A percentile compares a stretch with the other conserved stretches of the same genome.
Conservation (phyloP, 2,888 invertebrate species). For the Capitulum mitella region DNA sequence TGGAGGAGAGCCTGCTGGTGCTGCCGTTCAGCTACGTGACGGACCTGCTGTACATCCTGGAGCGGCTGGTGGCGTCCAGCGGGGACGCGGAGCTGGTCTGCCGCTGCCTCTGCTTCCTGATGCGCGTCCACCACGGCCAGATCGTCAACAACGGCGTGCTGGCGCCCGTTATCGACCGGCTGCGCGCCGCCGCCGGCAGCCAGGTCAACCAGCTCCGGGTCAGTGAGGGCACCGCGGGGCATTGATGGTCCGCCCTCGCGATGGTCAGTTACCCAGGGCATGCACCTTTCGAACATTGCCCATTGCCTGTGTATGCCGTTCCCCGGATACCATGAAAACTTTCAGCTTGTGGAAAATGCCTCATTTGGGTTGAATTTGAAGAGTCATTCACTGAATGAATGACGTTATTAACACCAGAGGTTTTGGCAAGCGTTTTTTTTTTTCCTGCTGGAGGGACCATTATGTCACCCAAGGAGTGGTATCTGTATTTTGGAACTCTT, state of each 20-base stretch:
- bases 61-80: constrained; percentile 58
- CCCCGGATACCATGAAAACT: too few relatives aligned
- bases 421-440: too few relatives aligned
- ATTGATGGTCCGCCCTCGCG: neutral
- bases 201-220: constrained; percentile 57
- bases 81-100: constrained; percentile 60
- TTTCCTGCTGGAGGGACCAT: too few relatives aligned
- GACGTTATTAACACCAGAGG: too few relatives aligned
- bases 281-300: too few relatives aligned
- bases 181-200: constrained; percentile 54
- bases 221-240: constrained; percentile 38
- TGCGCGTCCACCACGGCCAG: constrained; percentile 68
- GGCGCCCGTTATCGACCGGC: constrained; percentile 56
- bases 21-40: constrained; percentile 75
- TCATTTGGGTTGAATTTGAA: neutral
- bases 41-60: constrained; percentile 65
- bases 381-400: too few relatives aligned
- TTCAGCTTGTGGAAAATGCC: too few relatives aligned
- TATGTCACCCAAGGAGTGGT: too few relatives aligned
- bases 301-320: too few relatives aligned
- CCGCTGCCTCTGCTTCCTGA: constrained; percentile 42
- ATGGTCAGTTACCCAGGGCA: too few relatives aligned
- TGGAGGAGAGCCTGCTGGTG: constrained; percentile 80
- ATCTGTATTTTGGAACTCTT: too few relatives aligned
- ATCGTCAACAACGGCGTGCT: constrained; percentile 64